Evolutionary conservation across 2,797 vertebrate genomes (phyloP).

Genomic region (Lacerta viridis): DNA sequence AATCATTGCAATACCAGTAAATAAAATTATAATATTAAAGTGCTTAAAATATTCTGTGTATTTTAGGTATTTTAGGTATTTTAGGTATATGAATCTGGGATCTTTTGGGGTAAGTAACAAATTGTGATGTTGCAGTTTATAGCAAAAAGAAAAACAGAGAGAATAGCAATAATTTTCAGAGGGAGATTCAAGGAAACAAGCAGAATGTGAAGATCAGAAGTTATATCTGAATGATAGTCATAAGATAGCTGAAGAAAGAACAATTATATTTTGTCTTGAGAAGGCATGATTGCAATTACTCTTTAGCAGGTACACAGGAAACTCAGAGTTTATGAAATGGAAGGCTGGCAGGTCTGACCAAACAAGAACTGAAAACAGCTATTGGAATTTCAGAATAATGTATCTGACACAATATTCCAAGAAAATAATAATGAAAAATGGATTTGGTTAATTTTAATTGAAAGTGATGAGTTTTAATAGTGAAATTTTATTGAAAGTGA

Average conservation of each 20-base stretch:
- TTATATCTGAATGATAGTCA: conserved; percentile 45
- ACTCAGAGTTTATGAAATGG: conserved; percentile 46
- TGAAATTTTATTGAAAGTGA: neutral
- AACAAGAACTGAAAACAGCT: conserved; percentile 52
- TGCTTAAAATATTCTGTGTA: neutral
- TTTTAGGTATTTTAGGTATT: neutral
- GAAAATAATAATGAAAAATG: conserved; percentile 50
- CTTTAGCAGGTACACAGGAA: conserved; percentile 45
- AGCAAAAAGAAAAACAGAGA: neutral
- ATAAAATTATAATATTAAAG: neutral
- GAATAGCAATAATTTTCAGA: neutral
- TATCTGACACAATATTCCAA: conserved; percentile 50
- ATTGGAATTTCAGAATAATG: conserved; percentile 37
- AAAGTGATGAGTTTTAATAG: conserved; percentile 42
- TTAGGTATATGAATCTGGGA: neutral
- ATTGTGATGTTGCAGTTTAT: neutral
- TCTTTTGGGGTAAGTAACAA: neutral
- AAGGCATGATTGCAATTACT: conserved; percentile 57
- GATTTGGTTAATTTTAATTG: conserved; percentile 51
- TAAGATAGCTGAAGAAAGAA: conserved; percentile 41
- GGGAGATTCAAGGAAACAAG: neutral
- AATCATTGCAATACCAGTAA: neutral
- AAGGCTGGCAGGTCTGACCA: conserved; percentile 38
- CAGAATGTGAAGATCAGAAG: conserved; percentile 34
- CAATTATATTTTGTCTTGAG: conserved; percentile 40